Base-by-base conservation (phyloP, 2,888 invertebrate genomes). In the Nymphalis polychloros region DNA sequence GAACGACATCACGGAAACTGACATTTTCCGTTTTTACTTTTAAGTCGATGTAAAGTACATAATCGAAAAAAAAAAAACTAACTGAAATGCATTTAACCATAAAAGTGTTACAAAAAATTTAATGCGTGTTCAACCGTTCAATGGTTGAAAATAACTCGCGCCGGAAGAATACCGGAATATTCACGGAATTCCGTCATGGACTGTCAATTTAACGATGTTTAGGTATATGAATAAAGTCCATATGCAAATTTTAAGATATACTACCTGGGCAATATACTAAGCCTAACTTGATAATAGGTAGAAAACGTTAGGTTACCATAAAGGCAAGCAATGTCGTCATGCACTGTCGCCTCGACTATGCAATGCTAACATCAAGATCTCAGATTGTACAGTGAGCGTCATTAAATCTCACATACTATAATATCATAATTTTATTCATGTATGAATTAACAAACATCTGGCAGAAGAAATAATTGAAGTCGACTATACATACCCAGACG, bases 271-370 rank as follows among this genome's bases (percentile, higher is more conserved):
- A 13, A 19, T 57, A 41, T 13, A 17, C 16, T 41, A 19, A n/a
- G 57, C 10, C 19, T n/a, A 31, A n/a, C 35, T 57, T 19, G 13
- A 19, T n/a, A 35, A 41, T n/a, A 27, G 48, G 52, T 68, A 49
- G 59, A 61, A 85, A 83, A 83, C 79, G 76, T 77, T 75, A 70
- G 64, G 82, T 84, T 81, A 78, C 81, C 79, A 82, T 84, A 80
- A 71, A 79, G 71, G 78, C 84, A 86, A 80, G 87, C 87, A 78
- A 81, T 53, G 72, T 73, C 78, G 85, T 85, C 84, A 87, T 82
- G 85, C 84, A 75, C 81, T 77, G 79, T 67, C 77, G 80, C 77
- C 68, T 71, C 67, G 53, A 19, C 53, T 27, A 16, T 23, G 23
- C 19, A 50, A 55, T 57, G 10, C 13, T n/a, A 23, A 4, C 19